A percentile compares a stretch with the other conserved stretches of the same genome.
Evolutionary conservation across 2,113 vertebrate genomes (phyloP).

Genomic region (Ptilonorhynchus violaceus): DNA sequence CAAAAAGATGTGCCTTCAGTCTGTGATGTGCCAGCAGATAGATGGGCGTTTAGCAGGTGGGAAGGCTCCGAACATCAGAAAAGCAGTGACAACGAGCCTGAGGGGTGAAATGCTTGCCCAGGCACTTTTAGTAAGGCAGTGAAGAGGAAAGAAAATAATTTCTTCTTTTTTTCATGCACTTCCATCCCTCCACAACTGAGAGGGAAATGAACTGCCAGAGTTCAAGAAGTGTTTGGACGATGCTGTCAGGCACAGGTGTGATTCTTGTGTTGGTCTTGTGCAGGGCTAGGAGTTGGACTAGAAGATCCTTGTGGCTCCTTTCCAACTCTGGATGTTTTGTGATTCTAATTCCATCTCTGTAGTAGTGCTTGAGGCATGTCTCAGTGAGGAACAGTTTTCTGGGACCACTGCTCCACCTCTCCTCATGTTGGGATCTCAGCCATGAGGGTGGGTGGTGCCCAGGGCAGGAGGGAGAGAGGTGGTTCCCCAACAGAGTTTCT

Average conservation of each 20-base stretch:
- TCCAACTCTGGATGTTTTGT: neutral
- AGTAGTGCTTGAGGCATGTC: neutral
- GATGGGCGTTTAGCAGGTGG: neutral
- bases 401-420: neutral
- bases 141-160: neutral
- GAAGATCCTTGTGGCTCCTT: neutral
- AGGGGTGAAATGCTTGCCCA: neutral
- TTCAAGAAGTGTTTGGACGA: neutral
- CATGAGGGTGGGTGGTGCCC: neutral
- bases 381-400: neutral
- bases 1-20: neutral
- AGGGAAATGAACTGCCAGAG: neutral
- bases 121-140: neutral
- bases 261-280: neutral
- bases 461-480: neutral
- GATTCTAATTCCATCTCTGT: neutral
- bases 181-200: neutral
- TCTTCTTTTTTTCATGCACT: neutral
- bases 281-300: neutral
- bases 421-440: neutral
- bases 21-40: neutral
- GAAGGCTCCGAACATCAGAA: neutral
- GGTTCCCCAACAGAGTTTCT: neutral
- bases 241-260: neutral
- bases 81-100: neutral